Evolutionary conservation across 2,113 vertebrate species (phyloP).

Genomic region (Pygoscelis antarcticus): DNA sequence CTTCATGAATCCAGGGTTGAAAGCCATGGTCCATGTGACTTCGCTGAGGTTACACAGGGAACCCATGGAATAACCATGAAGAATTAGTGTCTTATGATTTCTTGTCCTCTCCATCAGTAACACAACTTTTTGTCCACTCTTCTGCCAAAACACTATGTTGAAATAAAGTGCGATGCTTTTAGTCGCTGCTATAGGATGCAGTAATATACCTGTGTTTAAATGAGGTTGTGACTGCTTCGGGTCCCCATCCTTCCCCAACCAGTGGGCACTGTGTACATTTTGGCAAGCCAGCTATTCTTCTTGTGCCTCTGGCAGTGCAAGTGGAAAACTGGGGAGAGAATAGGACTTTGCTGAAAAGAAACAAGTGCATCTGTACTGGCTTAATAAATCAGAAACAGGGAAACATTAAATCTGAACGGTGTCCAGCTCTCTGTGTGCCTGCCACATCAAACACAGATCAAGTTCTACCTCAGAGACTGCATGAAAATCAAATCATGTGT

Average conservation of each 20-base stretch:
- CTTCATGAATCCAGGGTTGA: neutral
- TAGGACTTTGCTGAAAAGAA: neutral
- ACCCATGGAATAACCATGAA: neutral
- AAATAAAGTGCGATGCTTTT: neutral
- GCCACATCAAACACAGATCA: neutral
- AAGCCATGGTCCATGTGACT: neutral
- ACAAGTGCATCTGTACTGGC: neutral
- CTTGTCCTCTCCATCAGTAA: neutral
- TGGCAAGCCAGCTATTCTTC: neutral
- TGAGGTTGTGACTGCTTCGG: neutral
- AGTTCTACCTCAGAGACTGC: neutral
- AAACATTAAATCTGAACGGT: slow-evolving; percentile 13
- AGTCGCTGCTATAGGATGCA: neutral
- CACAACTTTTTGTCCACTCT: neutral
- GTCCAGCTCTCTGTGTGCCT: slow-evolving; percentile 14
- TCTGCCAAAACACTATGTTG: neutral
- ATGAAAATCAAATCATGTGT: neutral
- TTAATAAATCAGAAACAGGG: slow-evolving; percentile 40
- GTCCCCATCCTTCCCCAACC: neutral
- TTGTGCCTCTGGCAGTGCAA: slow-evolving; percentile 10
- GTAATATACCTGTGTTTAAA: neutral
- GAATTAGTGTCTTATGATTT: neutral
- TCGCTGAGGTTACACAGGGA: neutral
- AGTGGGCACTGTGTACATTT: neutral
- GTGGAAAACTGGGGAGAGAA: slow-evolving; percentile 6